Evolutionary conservation across 2,888 invertebrate genomes (phyloP).

Genomic region (Orgyia antiqua): DNA sequence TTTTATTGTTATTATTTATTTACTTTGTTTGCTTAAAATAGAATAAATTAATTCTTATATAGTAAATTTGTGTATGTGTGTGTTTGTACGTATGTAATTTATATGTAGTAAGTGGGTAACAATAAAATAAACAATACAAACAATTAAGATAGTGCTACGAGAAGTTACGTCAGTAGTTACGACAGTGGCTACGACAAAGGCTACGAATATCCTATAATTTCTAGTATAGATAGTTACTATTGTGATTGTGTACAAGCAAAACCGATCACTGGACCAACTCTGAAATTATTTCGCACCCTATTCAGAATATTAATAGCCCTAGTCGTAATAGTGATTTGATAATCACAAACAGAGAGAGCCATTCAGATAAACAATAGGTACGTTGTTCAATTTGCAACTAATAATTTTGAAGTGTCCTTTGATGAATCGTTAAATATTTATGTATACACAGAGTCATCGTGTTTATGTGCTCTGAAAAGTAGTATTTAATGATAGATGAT

Average conservation of each 20-base stretch:
- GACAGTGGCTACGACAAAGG: conserved; percentile 8
- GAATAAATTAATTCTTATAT: no score
- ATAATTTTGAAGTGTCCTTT: conserved; percentile 9
- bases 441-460: no score
- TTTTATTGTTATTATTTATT: no score
- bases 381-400: conserved; percentile 11
- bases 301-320: conserved; percentile 48
- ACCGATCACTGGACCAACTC: conserved; percentile 24
- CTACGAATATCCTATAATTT: conserved; percentile 6
- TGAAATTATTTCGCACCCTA: conserved; percentile 48
- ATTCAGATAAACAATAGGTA: conserved; percentile 27
- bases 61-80: no score
- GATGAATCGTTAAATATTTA: conserved; percentile 9
- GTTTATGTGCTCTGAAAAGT: background rate
- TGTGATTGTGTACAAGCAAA: conserved; percentile 13
- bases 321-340: conserved; percentile 42
- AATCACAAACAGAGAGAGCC: conserved; percentile 34
- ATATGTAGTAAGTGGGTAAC: background rate
- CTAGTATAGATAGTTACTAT: conserved; percentile 13
- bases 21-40: no score
- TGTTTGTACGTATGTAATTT: no score
- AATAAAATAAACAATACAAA: background rate
- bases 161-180: conserved; percentile 20
- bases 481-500: background rate
- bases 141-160: conserved; percentile 11